These are phyloP conservation scores for Drosophila prostipennis DNA, from an alignment of 2,888 invertebrate species.

Conservation along the genomic window DNA sequence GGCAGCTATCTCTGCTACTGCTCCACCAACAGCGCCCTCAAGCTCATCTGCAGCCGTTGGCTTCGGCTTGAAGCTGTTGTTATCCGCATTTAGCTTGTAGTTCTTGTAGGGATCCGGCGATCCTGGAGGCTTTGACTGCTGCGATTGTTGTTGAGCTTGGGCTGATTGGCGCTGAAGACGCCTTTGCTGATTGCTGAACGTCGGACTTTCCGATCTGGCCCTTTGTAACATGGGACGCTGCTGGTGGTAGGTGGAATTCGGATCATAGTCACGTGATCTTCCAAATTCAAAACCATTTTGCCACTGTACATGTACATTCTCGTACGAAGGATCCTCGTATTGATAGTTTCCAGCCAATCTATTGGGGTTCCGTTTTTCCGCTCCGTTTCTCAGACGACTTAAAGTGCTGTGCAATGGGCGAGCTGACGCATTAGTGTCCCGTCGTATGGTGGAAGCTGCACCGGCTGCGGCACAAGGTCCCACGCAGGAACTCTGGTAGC, in stretches of 20 bases:
- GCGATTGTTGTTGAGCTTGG: conserved; percentile 43
- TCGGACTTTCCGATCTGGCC: conserved; percentile 83
- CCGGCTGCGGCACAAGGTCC: conserved; percentile 34
- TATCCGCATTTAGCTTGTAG: conserved; percentile 83
- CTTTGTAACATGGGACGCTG: conserved; percentile 79
- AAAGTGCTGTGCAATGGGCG: conserved; percentile 82
- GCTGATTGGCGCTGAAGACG: conserved; percentile 65
- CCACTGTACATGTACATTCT: conserved; percentile 84
- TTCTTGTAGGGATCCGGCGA: conserved; percentile 82
- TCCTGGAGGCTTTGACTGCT: conserved; percentile 45
- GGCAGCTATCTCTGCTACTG: conserved; percentile 34
- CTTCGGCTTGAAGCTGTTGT: conserved; percentile 82
- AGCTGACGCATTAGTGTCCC: conserved; percentile 63
- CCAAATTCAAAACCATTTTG: conserved; percentile 84
- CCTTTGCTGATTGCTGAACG: conserved; percentile 74
- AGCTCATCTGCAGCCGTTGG: conserved; percentile 62
- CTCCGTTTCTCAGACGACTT: conserved; percentile 76
- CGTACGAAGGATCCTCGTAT: conserved; percentile 83
- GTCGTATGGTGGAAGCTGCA: conserved; percentile 57
- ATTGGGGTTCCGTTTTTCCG: conserved; percentile 51
- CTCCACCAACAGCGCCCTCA: conserved; percentile 75
- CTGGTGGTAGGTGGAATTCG: conserved; percentile 53
- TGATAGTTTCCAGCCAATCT: conserved; percentile 57
- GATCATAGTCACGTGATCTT: conserved; percentile 81
- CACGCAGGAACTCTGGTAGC: conserved; percentile 72